A percentile compares a stretch with the other conserved stretches of the same genome.
These are phyloP conservation scores for Nyctalus aviator DNA, from an alignment of 2,797 vertebrate genomes.

Conservation along the genomic window DNA sequence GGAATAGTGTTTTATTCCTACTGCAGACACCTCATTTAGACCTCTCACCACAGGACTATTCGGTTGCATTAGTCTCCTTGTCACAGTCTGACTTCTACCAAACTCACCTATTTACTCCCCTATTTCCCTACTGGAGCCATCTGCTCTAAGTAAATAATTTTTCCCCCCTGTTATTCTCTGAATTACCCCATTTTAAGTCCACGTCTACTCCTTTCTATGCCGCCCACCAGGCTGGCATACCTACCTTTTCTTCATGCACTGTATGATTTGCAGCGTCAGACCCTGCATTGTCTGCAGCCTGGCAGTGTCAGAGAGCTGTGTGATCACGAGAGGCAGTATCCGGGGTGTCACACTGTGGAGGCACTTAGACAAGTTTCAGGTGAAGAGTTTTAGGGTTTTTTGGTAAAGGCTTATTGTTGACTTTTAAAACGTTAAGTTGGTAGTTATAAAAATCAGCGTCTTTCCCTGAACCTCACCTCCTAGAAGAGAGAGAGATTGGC, in stretches of 20 bases:
- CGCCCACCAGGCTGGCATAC: background rate
- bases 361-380: background rate
- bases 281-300: background rate
- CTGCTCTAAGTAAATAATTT: background rate
- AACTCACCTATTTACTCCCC: background rate
- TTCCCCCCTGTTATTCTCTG: background rate
- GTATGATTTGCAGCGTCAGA: background rate
- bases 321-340: background rate
- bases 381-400: conserved; percentile 4
- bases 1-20: background rate
- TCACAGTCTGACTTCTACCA: background rate
- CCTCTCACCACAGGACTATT: background rate
- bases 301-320: background rate
- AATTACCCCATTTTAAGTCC: background rate
- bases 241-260: background rate
- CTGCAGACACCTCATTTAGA: background rate
- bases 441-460: conserved; percentile 6
- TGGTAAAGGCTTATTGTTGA: background rate
- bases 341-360: background rate
- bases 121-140: background rate
- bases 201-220: background rate
- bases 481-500: background rate
- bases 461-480: accelerated
- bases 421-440: conserved; percentile 22
- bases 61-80: background rate